These are phyloP conservation scores for Rhabdornis inornatus DNA, from an alignment of 2,113 vertebrate genomes.

Conservation along the genomic window DNA sequence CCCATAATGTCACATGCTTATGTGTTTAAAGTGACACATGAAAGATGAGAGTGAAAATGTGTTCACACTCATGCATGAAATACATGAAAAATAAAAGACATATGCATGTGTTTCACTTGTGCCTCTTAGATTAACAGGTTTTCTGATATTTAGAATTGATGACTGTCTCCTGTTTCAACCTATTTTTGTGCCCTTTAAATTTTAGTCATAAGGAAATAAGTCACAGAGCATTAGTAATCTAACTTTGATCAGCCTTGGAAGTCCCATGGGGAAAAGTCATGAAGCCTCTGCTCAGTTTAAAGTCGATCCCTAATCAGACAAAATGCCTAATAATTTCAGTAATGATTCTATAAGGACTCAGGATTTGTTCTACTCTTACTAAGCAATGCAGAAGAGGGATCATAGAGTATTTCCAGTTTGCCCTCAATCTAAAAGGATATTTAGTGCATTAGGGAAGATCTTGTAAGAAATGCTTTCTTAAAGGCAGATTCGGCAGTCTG, in stretches of 20 bases:
- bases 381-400: neutral
- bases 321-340: constrained; percentile 32
- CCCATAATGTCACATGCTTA: neutral
- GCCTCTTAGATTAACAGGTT: neutral
- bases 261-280: neutral
- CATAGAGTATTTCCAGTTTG: neutral
- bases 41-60: neutral
- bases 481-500: neutral
- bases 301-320: neutral
- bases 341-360: constrained; percentile 20
- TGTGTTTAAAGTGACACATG: neutral
- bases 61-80: neutral
- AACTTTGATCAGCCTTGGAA: neutral
- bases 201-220: neutral
- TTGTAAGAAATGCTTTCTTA: constrained; percentile 25
- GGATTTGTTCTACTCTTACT: neutral
- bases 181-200: constrained; percentile 1
- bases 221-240: neutral
- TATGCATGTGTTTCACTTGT: neutral
- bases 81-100: neutral
- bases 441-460: neutral
- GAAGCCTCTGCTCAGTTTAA: constrained; percentile 13
- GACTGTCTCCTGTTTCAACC: neutral
- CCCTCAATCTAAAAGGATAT: neutral
- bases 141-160: neutral